phyloP scores from a whole-genome alignment of 2,113 vertebrate genomes.

The Dascyllus trimaculatus region DNA sequence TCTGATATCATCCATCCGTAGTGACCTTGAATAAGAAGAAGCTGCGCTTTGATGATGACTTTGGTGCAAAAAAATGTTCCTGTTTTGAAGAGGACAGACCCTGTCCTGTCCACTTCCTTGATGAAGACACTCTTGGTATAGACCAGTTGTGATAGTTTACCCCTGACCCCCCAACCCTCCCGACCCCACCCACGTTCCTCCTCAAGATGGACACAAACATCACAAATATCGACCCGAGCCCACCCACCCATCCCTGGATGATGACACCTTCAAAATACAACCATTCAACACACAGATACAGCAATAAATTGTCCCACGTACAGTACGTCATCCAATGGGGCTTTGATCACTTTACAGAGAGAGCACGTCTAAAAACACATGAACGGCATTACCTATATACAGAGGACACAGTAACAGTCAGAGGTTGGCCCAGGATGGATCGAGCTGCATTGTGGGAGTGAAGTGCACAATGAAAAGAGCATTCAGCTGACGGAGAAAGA shows the following conservation, averaged over 20 bases:
- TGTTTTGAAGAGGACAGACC: conserved; percentile 82
- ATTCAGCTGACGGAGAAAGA: conserved; percentile 66
- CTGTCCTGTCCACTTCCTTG: conserved; percentile 81
- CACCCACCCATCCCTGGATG: conserved; percentile 73
- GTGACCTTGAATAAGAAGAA: conserved; percentile 83
- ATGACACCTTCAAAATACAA: conserved; percentile 81
- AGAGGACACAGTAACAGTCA: conserved; percentile 83
- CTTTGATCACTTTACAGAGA: conserved; percentile 79
- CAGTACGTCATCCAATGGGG: conserved; percentile 79
- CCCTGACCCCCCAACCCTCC: conserved; percentile 32
- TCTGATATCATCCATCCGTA: conserved; percentile 78
- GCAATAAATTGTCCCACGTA: conserved; percentile 81
- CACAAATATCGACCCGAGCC: conserved; percentile 75
- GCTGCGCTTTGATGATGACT: conserved; percentile 86
- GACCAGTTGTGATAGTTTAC: conserved; percentile 83
- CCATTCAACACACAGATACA: conserved; percentile 82
- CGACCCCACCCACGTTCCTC: conserved; percentile 35
- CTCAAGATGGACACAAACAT: conserved; percentile 76
- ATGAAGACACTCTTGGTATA: conserved; percentile 87
- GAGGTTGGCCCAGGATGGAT: conserved; percentile 70
- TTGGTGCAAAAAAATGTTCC: conserved; percentile 87
- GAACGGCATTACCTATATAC: conserved; percentile 82
- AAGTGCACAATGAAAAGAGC: conserved; percentile 66
- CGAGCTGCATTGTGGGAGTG: conserved; percentile 58
- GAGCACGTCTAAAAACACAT: conserved; percentile 83